Evolutionary conservation across 2,888 invertebrate species (phyloP).

Genomic region (Drosophila anomalipes): DNA sequence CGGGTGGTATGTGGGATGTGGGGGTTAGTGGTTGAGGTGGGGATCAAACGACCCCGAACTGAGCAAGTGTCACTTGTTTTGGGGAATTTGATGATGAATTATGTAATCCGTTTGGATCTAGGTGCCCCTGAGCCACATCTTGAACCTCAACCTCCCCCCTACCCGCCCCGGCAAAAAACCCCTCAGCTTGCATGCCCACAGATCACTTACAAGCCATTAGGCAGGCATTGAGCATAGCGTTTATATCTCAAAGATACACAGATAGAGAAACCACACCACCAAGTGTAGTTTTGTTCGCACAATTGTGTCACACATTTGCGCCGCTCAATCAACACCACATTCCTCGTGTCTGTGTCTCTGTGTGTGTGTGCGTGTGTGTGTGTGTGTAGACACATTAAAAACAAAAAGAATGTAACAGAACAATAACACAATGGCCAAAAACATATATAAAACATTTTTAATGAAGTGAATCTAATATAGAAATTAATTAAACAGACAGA

Average conservation of each 20-base stretch:
- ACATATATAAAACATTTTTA: slow-evolving; percentile 57
- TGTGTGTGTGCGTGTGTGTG: background rate
- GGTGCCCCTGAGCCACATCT: background rate
- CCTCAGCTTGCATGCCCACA: slow-evolving; percentile 27
- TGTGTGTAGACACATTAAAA: slow-evolving; percentile 34
- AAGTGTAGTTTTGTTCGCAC: slow-evolving; percentile 11
- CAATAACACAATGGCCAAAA: slow-evolving; percentile 24
- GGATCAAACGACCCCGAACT: background rate
- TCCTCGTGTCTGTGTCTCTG: slow-evolving; percentile 1
- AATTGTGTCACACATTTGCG: slow-evolving; percentile 58
- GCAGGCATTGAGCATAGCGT: slow-evolving; percentile 30
- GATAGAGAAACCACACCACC: slow-evolving; percentile 3
- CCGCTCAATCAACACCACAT: slow-evolving; percentile 60
- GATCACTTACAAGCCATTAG: slow-evolving; percentile 74
- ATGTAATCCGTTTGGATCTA: slow-evolving; percentile 43
- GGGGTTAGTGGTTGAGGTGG: background rate
- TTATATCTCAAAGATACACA: slow-evolving; percentile 31
- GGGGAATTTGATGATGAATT: slow-evolving; percentile 62
- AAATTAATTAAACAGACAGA: slow-evolving; percentile 72
- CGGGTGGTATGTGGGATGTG: background rate
- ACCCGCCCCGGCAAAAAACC: background rate
- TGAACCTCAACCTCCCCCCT: background rate
- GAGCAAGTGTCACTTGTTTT: slow-evolving; percentile 31
- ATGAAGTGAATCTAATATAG: slow-evolving; percentile 79
- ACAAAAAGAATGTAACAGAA: slow-evolving; percentile 12